phyloP scores from a whole-genome alignment of 2,797 vertebrate genomes.

The Leucoraja ocellata region DNA sequence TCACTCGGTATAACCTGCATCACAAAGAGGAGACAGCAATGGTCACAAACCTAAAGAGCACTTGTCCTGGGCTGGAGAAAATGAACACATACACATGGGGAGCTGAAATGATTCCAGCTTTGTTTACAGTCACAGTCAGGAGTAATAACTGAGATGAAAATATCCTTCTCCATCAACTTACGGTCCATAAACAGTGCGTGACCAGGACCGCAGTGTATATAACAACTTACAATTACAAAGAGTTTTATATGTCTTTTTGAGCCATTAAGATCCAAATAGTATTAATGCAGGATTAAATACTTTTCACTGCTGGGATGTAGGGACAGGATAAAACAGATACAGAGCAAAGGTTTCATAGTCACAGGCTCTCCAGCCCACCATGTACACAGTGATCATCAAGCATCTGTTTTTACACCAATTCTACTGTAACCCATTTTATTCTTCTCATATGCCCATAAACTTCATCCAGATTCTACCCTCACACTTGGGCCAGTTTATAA shows the following conservation, averaged over 20 bases:
- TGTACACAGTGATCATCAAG: too few relatives aligned
- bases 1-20: slow-evolving; percentile 78
- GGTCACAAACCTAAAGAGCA: not conserved
- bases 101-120: not conserved
- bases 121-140: not conserved
- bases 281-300: not conserved
- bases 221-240: not conserved
- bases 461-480: too few relatives aligned
- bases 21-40: slow-evolving; percentile 37
- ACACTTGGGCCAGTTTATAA: too few relatives aligned
- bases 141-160: not conserved
- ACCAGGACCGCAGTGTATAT: not conserved
- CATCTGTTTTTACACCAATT: too few relatives aligned
- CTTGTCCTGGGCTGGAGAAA: not conserved
- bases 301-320: not conserved
- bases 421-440: too few relatives aligned
- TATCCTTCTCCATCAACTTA: not conserved
- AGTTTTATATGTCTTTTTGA: not conserved
- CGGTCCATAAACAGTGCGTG: not conserved
- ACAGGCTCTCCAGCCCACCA: too few relatives aligned
- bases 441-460: too few relatives aligned
- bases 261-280: not conserved
- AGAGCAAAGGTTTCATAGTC: not conserved
- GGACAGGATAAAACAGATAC: too few relatives aligned
- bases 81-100: not conserved